Conservation (phyloP, 2,888 invertebrate genomes). For the Acleris emargana region DNA sequence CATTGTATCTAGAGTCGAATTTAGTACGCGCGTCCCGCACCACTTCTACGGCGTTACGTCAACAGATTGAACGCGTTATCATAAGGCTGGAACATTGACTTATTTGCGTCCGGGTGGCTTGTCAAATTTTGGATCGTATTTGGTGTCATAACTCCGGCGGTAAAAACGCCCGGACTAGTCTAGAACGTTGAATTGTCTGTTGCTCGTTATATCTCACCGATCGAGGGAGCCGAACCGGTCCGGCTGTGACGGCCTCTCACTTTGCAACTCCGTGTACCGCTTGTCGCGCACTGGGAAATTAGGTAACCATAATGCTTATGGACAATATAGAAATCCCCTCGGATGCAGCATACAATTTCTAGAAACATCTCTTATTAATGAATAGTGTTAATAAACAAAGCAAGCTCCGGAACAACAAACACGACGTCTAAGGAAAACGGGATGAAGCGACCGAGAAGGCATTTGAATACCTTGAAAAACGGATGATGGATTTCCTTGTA, state of each 20-base stretch:
- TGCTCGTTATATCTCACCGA: slow-evolving; percentile 68
- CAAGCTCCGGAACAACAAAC: slow-evolving; percentile 24
- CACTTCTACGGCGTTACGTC: slow-evolving; percentile 79
- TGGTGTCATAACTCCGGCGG: slow-evolving; percentile 51
- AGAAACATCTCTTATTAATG: slow-evolving; percentile 48
- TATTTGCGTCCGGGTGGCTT: slow-evolving; percentile 78
- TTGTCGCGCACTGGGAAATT: slow-evolving; percentile 77
- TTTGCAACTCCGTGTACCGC: slow-evolving; percentile 78
- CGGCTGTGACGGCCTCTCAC: slow-evolving; percentile 82
- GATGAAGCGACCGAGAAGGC: slow-evolving; percentile 54
- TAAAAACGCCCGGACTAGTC: slow-evolving; percentile 33
- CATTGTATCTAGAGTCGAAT: slow-evolving; percentile 62
- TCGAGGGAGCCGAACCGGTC: slow-evolving; percentile 72
- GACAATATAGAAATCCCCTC: slow-evolving; percentile 67
- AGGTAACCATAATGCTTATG: slow-evolving; percentile 77
- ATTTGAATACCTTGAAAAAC: slow-evolving; percentile 74
- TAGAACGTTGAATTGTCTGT: slow-evolving; percentile 57
- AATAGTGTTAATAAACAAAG: slow-evolving; percentile 52
- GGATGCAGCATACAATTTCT: slow-evolving; percentile 40
- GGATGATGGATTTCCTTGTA: slow-evolving; percentile 79
- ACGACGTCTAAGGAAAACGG: slow-evolving; percentile 39
- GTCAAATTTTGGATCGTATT: slow-evolving; percentile 56
- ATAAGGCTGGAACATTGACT: slow-evolving; percentile 71
- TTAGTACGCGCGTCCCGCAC: slow-evolving; percentile 57
- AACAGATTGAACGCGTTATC: slow-evolving; percentile 79